Percentiles rank a stretch among this genome's conserved stretches.
Conservation (phyloP, 2,888 invertebrate genomes). For the Synanthedon myopaeformis region DNA sequence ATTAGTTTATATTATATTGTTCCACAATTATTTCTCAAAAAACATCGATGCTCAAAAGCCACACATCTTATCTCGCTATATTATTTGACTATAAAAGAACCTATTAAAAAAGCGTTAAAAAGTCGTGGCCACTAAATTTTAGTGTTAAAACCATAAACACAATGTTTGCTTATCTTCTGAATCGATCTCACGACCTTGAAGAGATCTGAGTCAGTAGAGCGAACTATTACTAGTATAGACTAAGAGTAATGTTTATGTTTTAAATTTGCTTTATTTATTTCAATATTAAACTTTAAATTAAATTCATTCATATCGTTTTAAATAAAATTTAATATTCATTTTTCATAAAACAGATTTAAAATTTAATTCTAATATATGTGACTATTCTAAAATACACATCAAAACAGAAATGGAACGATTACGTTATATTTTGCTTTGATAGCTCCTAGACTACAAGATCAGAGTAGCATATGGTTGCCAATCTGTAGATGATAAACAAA, state of each 20-base stretch:
- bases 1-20: too few species aligned
- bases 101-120: constrained; percentile 2
- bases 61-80: not conserved
- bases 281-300: too few species aligned
- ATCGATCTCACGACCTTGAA: constrained; percentile 39
- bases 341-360: too few species aligned
- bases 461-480: constrained; percentile 29
- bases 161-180: constrained; percentile 29
- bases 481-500: constrained; percentile 35
- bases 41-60: too few species aligned
- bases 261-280: too few species aligned
- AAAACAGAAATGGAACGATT: too few species aligned
- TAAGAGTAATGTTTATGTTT: not conserved
- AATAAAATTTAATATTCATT: too few species aligned
- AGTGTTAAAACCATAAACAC: constrained; percentile 13
- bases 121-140: constrained; percentile 4
- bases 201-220: constrained; percentile 26
- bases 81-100: not conserved
- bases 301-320: too few species aligned
- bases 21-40: too few species aligned
- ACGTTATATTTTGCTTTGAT: constrained; percentile 1
- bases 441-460: constrained; percentile 15
- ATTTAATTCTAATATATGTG: too few species aligned
- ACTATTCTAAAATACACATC: too few species aligned
- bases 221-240: not conserved